A percentile compares a stretch with the other conserved stretches of the same genome.
Conservation (phyloP, 2,888 invertebrate species). For the Anthophora plumipes region DNA sequence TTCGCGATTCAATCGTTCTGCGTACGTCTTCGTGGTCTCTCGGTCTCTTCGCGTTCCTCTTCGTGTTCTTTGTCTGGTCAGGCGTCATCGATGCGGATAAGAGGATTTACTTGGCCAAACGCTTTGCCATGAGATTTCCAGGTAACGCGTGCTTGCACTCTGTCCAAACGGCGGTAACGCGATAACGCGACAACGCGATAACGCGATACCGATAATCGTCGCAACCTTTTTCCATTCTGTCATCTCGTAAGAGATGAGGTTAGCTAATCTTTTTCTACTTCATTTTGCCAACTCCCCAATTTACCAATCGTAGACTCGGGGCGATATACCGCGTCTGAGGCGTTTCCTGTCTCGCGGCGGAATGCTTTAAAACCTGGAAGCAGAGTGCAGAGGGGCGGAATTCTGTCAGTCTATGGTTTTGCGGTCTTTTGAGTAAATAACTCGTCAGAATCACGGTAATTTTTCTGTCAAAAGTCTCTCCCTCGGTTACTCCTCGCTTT, state of each 20-base stretch:
- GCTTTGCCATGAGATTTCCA: slow-evolving; percentile 35
- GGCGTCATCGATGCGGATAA: slow-evolving; percentile 62
- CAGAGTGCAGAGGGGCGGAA: slow-evolving; percentile 40
- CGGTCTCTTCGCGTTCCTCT: slow-evolving; percentile 63
- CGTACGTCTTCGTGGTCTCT: slow-evolving; percentile 65
- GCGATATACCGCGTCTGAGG: slow-evolving; percentile 6
- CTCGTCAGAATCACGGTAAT: slow-evolving; percentile 68
- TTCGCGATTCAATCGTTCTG: slow-evolving; percentile 68
- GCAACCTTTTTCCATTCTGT: slow-evolving; percentile 4
- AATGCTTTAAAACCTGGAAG: slow-evolving; percentile 24
- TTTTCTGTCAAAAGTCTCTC: slow-evolving; percentile 50
- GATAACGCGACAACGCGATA: slow-evolving; percentile 1
- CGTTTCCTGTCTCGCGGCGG: slow-evolving; percentile 28
- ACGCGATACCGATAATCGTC: background rate
- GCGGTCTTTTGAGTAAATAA: slow-evolving; percentile 71
- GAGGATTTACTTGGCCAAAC: slow-evolving; percentile 57
- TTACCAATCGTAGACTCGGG: slow-evolving; percentile 1
- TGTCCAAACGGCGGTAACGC: slow-evolving; percentile 3
- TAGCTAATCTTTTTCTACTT: background rate
- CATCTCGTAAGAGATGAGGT: background rate
- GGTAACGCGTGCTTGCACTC: slow-evolving; percentile 44
- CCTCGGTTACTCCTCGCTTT: slow-evolving; percentile 39
- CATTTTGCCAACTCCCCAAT: slow-evolving; percentile 21
- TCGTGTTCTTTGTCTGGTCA: slow-evolving; percentile 62
- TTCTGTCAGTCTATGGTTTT: slow-evolving; percentile 71